These are phyloP conservation scores for Metellina segmentata DNA, from an alignment of 2,888 invertebrate genomes.

Conservation along the genomic window DNA sequence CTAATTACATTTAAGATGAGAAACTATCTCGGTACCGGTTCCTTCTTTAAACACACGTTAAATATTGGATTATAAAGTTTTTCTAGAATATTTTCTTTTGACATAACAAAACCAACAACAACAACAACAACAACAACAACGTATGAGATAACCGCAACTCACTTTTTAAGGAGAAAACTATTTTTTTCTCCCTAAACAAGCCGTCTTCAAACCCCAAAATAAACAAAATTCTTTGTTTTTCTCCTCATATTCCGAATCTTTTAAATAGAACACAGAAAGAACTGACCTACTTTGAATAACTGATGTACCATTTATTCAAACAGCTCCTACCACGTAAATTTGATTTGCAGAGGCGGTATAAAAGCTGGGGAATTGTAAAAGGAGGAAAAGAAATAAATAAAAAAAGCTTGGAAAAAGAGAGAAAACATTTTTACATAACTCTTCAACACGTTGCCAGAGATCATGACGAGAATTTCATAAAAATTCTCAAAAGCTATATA, in stretches of 20 bases:
- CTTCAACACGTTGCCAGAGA: conserved; percentile 37
- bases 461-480: conserved; percentile 57
- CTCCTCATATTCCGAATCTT: neutral
- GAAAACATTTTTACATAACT: conserved; percentile 41
- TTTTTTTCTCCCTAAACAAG: neutral
- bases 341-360: conserved; percentile 39
- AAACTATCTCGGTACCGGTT: neutral
- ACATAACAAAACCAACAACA: no score
- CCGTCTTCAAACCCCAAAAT: neutral
- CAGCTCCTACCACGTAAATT: conserved; percentile 36
- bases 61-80: neutral
- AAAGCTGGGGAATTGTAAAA: conserved; percentile 4
- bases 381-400: conserved; percentile 7
- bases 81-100: neutral
- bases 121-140: no score
- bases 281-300: conserved; percentile 51
- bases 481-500: conserved; percentile 38
- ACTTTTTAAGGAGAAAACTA: no score
- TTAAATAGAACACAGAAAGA: conserved; percentile 25
- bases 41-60: neutral
- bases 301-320: conserved; percentile 55
- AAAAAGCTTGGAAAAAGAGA: conserved; percentile 15
- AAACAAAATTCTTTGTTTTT: neutral
- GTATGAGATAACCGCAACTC: no score
- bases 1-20: no score